A percentile compares a stretch with the other conserved stretches of the same genome.
Evolutionary conservation across 2,113 vertebrate genomes (phyloP).

Genomic region (Nestor notabilis): DNA sequence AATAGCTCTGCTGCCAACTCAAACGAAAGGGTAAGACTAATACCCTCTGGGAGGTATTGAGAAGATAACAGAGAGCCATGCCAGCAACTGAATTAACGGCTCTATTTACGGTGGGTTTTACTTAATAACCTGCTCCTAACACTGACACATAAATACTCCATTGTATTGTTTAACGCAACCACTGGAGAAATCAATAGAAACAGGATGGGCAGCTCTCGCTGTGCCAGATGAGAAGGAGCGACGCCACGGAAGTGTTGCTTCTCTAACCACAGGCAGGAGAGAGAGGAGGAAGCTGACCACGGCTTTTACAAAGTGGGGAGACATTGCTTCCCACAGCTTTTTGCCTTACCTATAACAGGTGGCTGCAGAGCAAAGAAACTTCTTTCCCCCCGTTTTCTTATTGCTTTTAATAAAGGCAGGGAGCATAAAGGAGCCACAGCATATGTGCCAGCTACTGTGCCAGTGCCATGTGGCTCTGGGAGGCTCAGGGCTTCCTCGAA

Average conservation of each 20-base stretch:
- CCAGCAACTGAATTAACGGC: conserved; percentile 79
- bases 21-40: conserved; percentile 76
- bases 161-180: conserved; percentile 72
- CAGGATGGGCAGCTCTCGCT: conserved; percentile 34
- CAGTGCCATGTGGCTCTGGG: background rate
- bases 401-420: background rate
- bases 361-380: background rate
- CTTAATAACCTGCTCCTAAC: conserved; percentile 71
- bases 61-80: conserved; percentile 77
- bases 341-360: background rate
- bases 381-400: background rate
- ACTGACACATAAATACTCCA: conserved; percentile 71
- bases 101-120: conserved; percentile 77
- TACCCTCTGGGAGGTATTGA: conserved; percentile 76
- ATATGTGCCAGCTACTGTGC: background rate
- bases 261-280: background rate
- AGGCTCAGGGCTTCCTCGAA: background rate
- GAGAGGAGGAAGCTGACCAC: background rate
- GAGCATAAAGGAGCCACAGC: background rate
- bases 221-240: background rate
- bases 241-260: background rate
- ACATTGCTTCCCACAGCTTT: background rate
- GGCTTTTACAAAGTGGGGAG: background rate
- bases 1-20: conserved; percentile 78
- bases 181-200: conserved; percentile 45